Percentiles rank a stretch among this genome's conserved stretches.
These are phyloP conservation scores for Apocheima hispidaria DNA, from an alignment of 2,888 invertebrate genomes.

Conservation along the genomic window DNA sequence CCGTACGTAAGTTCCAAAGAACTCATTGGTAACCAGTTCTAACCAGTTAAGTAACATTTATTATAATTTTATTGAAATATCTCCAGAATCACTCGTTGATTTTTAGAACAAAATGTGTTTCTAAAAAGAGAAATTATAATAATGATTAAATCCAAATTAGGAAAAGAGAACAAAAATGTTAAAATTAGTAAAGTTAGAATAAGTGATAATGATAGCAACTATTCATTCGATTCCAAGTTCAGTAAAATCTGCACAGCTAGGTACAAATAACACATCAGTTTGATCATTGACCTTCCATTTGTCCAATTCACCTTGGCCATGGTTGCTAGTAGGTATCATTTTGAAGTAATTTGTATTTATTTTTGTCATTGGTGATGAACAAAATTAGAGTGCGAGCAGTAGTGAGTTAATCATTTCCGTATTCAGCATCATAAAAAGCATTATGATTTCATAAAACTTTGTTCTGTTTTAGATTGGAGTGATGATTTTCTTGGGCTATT, in stretches of 20 bases:
- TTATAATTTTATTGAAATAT: too few relatives aligned
- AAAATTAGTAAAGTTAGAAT: neutral
- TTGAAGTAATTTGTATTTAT: constrained; percentile 27
- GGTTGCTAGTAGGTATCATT: constrained; percentile 34
- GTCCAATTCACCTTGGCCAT: constrained; percentile 50
- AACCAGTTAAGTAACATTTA: too few relatives aligned
- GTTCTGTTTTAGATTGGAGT: constrained; percentile 70
- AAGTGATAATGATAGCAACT: neutral
- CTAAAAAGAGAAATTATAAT: too few relatives aligned
- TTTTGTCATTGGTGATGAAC: constrained; percentile 59
- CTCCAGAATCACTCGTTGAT: too few relatives aligned
- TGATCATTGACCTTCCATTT: constrained; percentile 39
- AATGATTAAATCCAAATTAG: neutral
- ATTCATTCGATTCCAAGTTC: neutral
- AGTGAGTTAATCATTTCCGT: constrained; percentile 57
- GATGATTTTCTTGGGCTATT: constrained; percentile 86
- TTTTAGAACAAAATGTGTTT: too few relatives aligned
- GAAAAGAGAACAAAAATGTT: too few relatives aligned
- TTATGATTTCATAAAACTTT: neutral
- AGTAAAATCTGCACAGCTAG: neutral
- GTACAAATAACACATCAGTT: neutral
- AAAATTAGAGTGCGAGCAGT: constrained; percentile 74
- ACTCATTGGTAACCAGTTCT: too few relatives aligned
- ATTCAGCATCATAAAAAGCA: constrained; percentile 12
- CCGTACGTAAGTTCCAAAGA: too few relatives aligned